A percentile compares a stretch with the other conserved stretches of the same genome.
Conservation (phyloP, 1,140 invertebrate genomes). For the Ganaspis sp. region DNA sequence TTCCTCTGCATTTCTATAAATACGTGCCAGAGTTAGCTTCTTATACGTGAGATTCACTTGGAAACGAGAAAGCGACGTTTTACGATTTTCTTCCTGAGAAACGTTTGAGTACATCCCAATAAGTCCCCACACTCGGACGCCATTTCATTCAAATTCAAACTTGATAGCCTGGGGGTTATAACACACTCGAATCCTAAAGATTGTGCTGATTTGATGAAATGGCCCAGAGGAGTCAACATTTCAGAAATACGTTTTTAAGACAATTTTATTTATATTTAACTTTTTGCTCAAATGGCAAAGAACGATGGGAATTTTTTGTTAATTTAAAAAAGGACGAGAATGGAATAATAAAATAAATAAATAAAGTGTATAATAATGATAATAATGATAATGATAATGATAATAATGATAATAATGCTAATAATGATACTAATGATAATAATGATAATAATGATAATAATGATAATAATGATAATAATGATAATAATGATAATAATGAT, state of each 20-base stretch:
- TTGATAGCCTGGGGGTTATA: not conserved
- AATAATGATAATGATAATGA: too few species aligned
- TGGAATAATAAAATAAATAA: too few species aligned
- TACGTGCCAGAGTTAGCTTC: not conserved
- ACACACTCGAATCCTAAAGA: not conserved
- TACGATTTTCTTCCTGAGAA: not conserved
- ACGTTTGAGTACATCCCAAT: slow-evolving; percentile 5
- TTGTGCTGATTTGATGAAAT: not conserved
- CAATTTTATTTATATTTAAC: too few species aligned
- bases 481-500: too few species aligned
- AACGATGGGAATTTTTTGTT: too few species aligned
- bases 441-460: too few species aligned
- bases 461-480: too few species aligned
- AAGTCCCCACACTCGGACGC: not conserved
- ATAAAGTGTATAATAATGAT: too few species aligned
- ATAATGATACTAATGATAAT: too few species aligned
- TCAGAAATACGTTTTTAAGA: not conserved
- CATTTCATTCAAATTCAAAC: not conserved
- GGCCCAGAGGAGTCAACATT: not conserved
- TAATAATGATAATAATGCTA: too few species aligned
- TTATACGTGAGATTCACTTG: not conserved
- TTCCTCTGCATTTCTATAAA: slow-evolving; percentile 6
- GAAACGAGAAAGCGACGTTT: not conserved
- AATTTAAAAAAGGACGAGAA: too few species aligned
- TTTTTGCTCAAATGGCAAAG: too few species aligned